phyloP scores from a whole-genome alignment of 2,888 invertebrate species.

The Chrysotoxum bicinctum region DNA sequence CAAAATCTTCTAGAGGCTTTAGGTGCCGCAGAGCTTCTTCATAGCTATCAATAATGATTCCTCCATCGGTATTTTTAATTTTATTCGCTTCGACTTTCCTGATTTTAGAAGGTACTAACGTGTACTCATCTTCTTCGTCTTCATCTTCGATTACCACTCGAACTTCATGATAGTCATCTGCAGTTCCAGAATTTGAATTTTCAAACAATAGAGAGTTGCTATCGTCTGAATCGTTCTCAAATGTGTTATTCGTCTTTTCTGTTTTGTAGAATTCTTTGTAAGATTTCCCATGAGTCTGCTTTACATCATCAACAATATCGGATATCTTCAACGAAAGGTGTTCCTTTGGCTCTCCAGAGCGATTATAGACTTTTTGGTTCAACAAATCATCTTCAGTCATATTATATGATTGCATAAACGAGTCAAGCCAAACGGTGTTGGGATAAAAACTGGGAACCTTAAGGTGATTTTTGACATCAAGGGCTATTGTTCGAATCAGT shows the following conservation, averaged over 20 bases:
- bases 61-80: not conserved
- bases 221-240: conserved; percentile 44
- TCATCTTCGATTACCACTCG: conserved; percentile 45
- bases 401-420: conserved; percentile 74
- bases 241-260: not conserved
- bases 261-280: not conserved
- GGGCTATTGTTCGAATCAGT: conserved; percentile 73
- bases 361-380: conserved; percentile 66
- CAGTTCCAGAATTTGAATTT: conserved; percentile 23
- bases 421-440: conserved; percentile 75
- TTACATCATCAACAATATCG: conserved; percentile 75
- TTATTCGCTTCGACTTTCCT: not conserved
- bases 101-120: conserved; percentile 9
- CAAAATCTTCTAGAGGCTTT: conserved; percentile 77
- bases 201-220: conserved; percentile 46
- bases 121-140: conserved; percentile 60
- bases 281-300: conserved; percentile 3
- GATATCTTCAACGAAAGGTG: conserved; percentile 74
- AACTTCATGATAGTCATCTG: conserved; percentile 47
- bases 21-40: conserved; percentile 75
- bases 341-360: conserved; percentile 68
- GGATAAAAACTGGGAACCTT: conserved; percentile 76
- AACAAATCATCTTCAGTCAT: conserved; percentile 73
- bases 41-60: conserved; percentile 53
- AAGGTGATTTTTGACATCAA: conserved; percentile 75